Evolutionary conservation across 2,888 invertebrate genomes (phyloP).

Genomic region (Polia nebulosa): DNA sequence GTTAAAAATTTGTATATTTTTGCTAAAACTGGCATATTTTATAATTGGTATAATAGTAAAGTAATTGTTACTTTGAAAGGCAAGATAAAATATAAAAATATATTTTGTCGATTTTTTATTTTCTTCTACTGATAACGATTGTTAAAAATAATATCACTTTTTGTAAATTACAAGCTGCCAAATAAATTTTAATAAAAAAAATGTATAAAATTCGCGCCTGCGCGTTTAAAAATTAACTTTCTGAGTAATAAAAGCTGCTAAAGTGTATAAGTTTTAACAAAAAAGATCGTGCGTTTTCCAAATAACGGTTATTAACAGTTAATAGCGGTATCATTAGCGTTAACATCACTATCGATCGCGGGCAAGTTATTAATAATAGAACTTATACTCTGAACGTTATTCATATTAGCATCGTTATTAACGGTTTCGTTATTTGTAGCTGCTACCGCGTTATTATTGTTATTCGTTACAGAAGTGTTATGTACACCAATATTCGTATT

Average conservation of each 20-base stretch:
- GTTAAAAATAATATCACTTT: not conserved
- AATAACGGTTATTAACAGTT: conserved; percentile 51
- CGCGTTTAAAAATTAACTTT: not conserved
- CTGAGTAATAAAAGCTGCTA: not conserved
- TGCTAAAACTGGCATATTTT: conserved; percentile 4
- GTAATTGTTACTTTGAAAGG: not conserved
- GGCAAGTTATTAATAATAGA: conserved; percentile 85
- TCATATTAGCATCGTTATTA: conserved; percentile 48
- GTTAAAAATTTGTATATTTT: not conserved
- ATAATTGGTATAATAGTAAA: not conserved
- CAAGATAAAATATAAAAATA: conserved; percentile 5
- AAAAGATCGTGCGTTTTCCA: conserved; percentile 13
- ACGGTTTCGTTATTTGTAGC: conserved; percentile 48
- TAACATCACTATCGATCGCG: conserved; percentile 85
- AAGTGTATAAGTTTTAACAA: conserved; percentile 54
- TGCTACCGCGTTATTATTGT: conserved; percentile 28
- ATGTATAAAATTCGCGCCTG: not conserved
- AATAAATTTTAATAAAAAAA: not conserved
- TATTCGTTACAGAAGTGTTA: conserved; percentile 36
- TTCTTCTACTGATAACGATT: too few species aligned
- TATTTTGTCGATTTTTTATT: not conserved
- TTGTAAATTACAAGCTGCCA: not conserved
- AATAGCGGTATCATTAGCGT: conserved; percentile 78
- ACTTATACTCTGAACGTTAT: conserved; percentile 67
- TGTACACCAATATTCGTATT: conserved; percentile 16